Percentiles rank a stretch among this genome's conserved stretches.
These are phyloP conservation scores for Nasonia oneida DNA, from an alignment of 2,888 invertebrate species.

Conservation along the genomic window DNA sequence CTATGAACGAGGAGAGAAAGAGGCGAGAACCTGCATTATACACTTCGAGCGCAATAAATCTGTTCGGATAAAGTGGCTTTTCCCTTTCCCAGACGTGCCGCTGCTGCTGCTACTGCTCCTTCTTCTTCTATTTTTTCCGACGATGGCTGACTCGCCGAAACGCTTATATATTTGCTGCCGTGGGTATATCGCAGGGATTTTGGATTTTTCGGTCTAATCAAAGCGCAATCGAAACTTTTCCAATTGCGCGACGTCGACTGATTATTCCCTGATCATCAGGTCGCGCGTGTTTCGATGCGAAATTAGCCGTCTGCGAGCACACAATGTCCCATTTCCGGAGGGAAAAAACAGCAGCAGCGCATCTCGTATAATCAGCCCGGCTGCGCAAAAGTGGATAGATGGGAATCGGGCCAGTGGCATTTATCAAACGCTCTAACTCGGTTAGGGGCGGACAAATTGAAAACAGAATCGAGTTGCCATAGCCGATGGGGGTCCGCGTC, in stretches of 20 bases:
- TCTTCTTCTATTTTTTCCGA: neutral
- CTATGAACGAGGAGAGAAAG: constrained; percentile 5
- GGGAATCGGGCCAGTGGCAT: neutral
- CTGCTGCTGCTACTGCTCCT: neutral
- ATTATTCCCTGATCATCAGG: neutral
- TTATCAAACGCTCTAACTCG: neutral
- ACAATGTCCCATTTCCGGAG: neutral
- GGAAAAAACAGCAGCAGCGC: neutral
- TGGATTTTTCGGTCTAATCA: neutral
- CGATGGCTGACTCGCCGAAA: neutral
- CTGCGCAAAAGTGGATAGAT: neutral
- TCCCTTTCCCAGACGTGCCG: neutral
- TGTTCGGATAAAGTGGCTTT: constrained; percentile 37
- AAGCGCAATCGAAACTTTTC: neutral
- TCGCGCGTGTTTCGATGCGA: neutral
- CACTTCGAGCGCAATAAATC: constrained; percentile 53
- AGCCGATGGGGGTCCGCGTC: constrained; percentile 22
- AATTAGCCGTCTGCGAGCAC: neutral
- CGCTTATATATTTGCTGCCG: no score
- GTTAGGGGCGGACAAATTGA: constrained; percentile 32
- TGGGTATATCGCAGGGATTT: neutral
- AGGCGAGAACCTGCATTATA: constrained; percentile 41
- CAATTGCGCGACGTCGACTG: neutral
- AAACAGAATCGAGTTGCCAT: constrained; percentile 42
- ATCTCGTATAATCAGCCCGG: neutral